Conservation (phyloP, 2,797 vertebrate species). For the Sebastes hubbsi region DNA sequence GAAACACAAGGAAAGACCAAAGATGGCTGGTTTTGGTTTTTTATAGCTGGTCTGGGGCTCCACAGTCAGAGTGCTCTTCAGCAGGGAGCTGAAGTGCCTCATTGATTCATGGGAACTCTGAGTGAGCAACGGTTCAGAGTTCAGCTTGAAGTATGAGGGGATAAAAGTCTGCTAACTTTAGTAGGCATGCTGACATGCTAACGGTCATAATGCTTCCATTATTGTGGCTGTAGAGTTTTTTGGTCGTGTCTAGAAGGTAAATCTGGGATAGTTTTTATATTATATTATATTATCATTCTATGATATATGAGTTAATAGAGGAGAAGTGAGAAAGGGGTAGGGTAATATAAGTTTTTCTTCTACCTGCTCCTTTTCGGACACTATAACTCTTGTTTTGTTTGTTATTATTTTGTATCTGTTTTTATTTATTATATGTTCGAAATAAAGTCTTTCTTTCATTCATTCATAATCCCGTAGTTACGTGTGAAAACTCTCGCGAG, state of each 20-base stretch:
- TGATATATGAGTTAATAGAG: too few relatives aligned
- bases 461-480: accelerated
- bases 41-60: background rate
- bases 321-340: too few relatives aligned
- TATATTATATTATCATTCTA: too few relatives aligned
- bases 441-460: too few relatives aligned
- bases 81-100: background rate
- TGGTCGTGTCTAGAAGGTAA: too few relatives aligned
- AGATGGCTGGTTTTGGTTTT: background rate
- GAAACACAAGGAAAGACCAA: background rate
- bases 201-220: background rate
- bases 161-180: background rate
- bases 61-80: background rate
- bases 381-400: too few relatives aligned
- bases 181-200: background rate
- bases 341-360: too few relatives aligned
- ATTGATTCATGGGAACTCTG: background rate
- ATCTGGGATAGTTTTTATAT: too few relatives aligned
- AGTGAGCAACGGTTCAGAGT: background rate
- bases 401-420: too few relatives aligned
- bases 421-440: too few relatives aligned
- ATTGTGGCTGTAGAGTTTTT: background rate
- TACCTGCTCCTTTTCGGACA: too few relatives aligned
- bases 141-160: background rate
- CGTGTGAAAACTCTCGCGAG: too few relatives aligned